These are phyloP conservation scores for Euclidia mi DNA, from an alignment of 2,888 invertebrate genomes.

Conservation along the genomic window DNA sequence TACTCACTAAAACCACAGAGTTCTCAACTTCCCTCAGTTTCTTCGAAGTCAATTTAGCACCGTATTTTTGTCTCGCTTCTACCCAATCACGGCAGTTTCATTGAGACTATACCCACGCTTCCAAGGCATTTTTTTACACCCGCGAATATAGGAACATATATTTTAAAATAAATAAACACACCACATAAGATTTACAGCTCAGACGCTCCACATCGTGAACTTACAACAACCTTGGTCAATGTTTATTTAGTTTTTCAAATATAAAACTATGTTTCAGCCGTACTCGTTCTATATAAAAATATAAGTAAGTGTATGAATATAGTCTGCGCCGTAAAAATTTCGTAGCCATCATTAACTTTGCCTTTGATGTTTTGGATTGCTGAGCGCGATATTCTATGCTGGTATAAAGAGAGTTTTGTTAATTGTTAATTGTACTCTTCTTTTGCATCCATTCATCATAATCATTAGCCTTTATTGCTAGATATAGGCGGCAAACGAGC, in stretches of 20 bases:
- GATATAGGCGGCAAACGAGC: too few species aligned
- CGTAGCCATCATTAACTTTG: neutral
- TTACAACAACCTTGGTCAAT: constrained; percentile 33
- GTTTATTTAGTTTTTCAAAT: constrained; percentile 43
- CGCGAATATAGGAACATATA: neutral
- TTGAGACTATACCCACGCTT: too few species aligned
- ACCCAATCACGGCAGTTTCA: too few species aligned
- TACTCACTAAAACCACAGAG: too few species aligned
- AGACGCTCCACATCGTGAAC: constrained; percentile 13
- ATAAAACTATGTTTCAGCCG: constrained; percentile 31
- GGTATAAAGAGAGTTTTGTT: too few species aligned
- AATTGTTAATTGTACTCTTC: too few species aligned
- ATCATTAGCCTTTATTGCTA: too few species aligned
- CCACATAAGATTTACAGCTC: constrained; percentile 34
- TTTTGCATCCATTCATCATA: too few species aligned
- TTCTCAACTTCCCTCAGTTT: too few species aligned
- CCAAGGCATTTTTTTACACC: too few species aligned
- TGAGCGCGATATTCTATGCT: neutral
- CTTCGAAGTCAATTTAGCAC: too few species aligned
- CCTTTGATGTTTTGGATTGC: neutral
- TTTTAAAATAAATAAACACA: constrained; percentile 34
- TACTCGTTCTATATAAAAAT: neutral
- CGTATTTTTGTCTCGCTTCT: too few species aligned
- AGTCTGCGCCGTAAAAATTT: neutral
- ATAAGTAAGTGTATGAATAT: neutral